phyloP scores from a whole-genome alignment of 53 echinoderm and acorn worm genomes.

The Echinarachnius parma region DNA sequence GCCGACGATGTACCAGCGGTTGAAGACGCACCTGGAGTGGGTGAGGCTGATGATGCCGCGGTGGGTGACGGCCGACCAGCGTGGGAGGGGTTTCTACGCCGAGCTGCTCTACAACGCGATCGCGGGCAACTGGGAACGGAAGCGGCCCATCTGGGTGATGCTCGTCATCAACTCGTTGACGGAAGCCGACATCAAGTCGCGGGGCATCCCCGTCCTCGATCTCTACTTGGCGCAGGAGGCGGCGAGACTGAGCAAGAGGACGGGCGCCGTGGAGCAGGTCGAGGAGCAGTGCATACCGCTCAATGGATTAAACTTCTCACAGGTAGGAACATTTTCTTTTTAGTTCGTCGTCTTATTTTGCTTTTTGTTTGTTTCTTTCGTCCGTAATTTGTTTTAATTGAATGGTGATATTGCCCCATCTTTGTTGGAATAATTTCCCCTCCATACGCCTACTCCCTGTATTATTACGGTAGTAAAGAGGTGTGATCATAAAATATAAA shows the following conservation, averaged over 20 bases:
- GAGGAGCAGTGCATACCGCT: slow-evolving; percentile 94
- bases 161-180: slow-evolving; percentile 91
- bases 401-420: too few relatives aligned
- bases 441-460: too few relatives aligned
- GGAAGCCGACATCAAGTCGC: slow-evolving; percentile 85
- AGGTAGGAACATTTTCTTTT: too few relatives aligned
- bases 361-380: too few relatives aligned
- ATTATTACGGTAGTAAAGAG: too few relatives aligned
- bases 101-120: slow-evolving; percentile 92
- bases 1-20: slow-evolving; percentile 67
- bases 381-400: too few relatives aligned
- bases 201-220: slow-evolving; percentile 94
- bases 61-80: slow-evolving; percentile 83
- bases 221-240: slow-evolving; percentile 90
- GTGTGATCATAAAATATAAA: too few relatives aligned
- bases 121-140: slow-evolving; percentile 95
- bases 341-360: too few relatives aligned
- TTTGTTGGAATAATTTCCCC: too few relatives aligned
- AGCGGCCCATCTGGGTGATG: slow-evolving; percentile 97
- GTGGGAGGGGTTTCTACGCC: slow-evolving; percentile 77
- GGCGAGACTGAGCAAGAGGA: slow-evolving; percentile 74
- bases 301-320: slow-evolving; percentile 91
- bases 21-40: slow-evolving; percentile 86
- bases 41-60: slow-evolving; percentile 91
- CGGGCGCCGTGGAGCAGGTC: slow-evolving; percentile 88